Percentiles rank a stretch among this genome's conserved stretches.
Conservation (phyloP, 2,888 invertebrate species). For the Sussaba pulchella region DNA sequence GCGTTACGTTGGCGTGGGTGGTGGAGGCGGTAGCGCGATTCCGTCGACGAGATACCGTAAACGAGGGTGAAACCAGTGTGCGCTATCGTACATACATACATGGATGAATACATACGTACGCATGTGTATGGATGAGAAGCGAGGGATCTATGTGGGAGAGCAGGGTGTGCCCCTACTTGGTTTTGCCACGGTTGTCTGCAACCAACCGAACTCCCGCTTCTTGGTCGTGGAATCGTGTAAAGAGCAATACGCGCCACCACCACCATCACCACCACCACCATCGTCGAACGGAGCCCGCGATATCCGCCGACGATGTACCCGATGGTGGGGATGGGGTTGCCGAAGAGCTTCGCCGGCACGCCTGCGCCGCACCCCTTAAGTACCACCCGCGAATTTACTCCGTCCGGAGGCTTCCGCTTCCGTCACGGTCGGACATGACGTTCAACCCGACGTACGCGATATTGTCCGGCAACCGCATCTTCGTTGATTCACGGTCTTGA, state of each 20-base stretch:
- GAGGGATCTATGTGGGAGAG: slow-evolving; percentile 36
- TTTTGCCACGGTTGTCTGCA: slow-evolving; percentile 60
- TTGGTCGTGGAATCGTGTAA: neutral
- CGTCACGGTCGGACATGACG: slow-evolving; percentile 20
- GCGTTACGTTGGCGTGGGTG: slow-evolving; percentile 39
- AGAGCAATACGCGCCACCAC: slow-evolving; percentile 7
- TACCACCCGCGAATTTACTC: slow-evolving; percentile 27
- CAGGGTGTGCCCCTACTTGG: slow-evolving; percentile 65
- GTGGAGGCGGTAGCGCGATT: slow-evolving; percentile 50
- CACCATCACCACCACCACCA: too few relatives aligned
- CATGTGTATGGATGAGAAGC: slow-evolving; percentile 27
- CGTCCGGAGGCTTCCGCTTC: slow-evolving; percentile 7
- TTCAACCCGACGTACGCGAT: slow-evolving; percentile 27
- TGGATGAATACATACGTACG: slow-evolving; percentile 26
- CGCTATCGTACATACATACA: neutral
- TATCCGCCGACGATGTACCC: slow-evolving; percentile 16
- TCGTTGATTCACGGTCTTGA: slow-evolving; percentile 10
- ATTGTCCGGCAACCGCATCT: slow-evolving; percentile 33
- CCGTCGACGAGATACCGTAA: slow-evolving; percentile 35
- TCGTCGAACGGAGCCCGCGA: neutral
- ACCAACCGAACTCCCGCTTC: slow-evolving; percentile 56
- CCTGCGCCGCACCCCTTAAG: slow-evolving; percentile 42
- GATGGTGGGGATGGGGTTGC: slow-evolving; percentile 53
- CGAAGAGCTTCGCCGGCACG: slow-evolving; percentile 43
- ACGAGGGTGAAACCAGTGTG: slow-evolving; percentile 56